Conservation (phyloP, 2,888 invertebrate species). For the Ormyrus thymus region DNA sequence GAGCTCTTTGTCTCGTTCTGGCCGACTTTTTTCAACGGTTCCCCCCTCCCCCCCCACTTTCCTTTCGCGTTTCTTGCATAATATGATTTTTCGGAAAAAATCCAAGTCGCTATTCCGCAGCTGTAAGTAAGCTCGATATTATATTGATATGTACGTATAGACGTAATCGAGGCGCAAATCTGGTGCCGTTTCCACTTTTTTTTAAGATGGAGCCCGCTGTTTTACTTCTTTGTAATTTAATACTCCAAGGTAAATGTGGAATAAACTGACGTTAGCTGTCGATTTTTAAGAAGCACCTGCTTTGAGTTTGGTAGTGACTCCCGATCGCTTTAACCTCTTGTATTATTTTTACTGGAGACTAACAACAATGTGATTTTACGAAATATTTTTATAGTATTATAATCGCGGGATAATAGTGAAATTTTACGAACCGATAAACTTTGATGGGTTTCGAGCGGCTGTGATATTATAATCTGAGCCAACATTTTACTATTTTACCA, state of each 20-base stretch:
- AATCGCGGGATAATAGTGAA: background rate
- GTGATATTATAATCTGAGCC: constrained; percentile 34
- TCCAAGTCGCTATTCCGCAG: background rate
- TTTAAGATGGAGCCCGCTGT: constrained; percentile 28
- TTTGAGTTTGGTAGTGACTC: no score
- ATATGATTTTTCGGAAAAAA: background rate
- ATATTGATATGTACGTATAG: background rate
- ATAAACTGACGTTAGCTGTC: constrained; percentile 3
- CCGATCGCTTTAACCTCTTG: no score
- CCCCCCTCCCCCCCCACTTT: background rate
- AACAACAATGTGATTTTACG: no score
- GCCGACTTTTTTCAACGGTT: background rate
- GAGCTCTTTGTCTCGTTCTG: background rate
- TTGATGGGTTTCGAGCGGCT: constrained; percentile 15
- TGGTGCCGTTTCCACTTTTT: background rate
- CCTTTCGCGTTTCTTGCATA: background rate
- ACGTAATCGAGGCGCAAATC: background rate
- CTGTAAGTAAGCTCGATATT: background rate
- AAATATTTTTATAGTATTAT: background rate
- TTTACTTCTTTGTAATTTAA: background rate
- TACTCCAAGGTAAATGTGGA: background rate
- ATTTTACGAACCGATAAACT: background rate
- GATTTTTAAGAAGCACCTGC: no score
- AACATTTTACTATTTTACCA: background rate
- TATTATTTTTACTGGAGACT: no score